phyloP scores from a whole-genome alignment of 2,113 vertebrate species.

The Mungos mungo region DNA sequence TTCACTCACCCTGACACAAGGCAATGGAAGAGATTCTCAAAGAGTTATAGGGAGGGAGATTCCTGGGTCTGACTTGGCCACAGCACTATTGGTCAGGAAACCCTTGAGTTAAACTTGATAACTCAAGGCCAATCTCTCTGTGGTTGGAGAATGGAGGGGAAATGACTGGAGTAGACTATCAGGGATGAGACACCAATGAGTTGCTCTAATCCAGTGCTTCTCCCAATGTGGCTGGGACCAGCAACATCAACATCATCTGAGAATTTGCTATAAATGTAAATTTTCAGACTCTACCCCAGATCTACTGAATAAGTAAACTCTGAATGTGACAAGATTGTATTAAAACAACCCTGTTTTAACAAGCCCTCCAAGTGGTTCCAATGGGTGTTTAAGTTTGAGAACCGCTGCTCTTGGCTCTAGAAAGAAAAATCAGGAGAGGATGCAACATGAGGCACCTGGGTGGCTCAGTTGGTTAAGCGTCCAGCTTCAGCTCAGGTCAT shows the following conservation, averaged over 20 bases:
- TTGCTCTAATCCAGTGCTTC: neutral
- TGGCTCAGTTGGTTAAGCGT: too few species aligned
- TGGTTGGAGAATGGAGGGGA: neutral
- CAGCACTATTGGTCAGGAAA: neutral
- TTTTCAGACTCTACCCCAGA: neutral
- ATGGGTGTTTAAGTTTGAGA: neutral
- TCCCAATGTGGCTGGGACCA: neutral
- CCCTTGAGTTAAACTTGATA: constrained; percentile 15
- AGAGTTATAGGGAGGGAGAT: neutral
- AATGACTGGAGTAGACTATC: neutral
- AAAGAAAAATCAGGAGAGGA: neutral
- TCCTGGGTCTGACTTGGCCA: neutral
- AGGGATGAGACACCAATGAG: neutral
- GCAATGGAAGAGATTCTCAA: neutral
- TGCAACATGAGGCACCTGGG: neutral
- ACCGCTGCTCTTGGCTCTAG: neutral
- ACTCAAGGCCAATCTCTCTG: neutral
- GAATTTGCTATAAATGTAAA: constrained; percentile 39
- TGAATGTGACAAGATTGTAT: neutral
- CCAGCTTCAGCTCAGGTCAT: too few species aligned
- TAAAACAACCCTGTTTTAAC: neutral
- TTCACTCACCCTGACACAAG: neutral
- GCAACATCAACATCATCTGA: neutral
- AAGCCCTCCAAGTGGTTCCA: neutral
- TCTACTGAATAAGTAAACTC: constrained; percentile 11